Conservation (phyloP, 2,797 vertebrate genomes). For the Spinibarbus caldwelli region DNA sequence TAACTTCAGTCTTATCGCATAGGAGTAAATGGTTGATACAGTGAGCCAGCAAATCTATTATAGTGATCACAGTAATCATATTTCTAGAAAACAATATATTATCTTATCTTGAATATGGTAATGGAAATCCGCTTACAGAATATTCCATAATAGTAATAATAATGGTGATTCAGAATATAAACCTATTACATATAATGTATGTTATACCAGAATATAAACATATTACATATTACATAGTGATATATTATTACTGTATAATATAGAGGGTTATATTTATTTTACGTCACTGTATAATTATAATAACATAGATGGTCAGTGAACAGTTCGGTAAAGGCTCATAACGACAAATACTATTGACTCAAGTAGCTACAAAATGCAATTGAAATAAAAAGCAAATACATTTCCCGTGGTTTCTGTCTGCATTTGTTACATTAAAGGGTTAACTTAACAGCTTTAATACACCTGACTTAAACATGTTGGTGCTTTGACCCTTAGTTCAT, state of each 20-base stretch:
- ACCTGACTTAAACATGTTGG: not conserved
- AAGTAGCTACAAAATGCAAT: not conserved
- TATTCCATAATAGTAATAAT: not conserved
- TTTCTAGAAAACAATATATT: not conserved
- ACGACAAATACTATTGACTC: not conserved
- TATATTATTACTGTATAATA: not conserved
- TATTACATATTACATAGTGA: not conserved
- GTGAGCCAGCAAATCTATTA: not conserved
- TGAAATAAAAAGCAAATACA: not conserved
- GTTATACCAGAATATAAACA: not conserved
- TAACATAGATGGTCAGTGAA: not conserved
- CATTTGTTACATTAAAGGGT: not conserved
- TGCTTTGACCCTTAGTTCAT: not conserved
- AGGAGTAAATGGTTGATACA: not conserved
- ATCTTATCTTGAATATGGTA: not conserved
- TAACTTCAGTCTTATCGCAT: not conserved
- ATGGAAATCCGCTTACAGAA: not conserved
- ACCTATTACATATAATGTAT: not conserved
- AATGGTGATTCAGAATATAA: not conserved
- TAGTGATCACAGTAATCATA: not conserved
- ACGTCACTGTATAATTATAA: not conserved
- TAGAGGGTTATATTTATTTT: not conserved
- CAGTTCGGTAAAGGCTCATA: not conserved
- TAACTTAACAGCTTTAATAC: not conserved
- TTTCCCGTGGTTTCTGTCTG: not conserved